phyloP scores from a whole-genome alignment of 2,888 invertebrate genomes.

The Marronus borbonicus region DNA sequence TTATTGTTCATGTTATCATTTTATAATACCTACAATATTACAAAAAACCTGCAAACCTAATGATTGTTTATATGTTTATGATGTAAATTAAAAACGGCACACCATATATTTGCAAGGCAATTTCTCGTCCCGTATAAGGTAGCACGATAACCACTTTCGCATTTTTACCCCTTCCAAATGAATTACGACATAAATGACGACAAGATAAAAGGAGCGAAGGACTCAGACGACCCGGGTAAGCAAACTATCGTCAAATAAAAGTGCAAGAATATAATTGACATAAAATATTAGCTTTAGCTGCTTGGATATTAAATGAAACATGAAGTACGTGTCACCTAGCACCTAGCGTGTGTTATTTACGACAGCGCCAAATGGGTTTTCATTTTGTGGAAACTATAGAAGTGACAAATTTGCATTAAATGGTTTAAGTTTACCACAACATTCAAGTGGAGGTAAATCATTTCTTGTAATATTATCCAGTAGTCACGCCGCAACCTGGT shows the following conservation, averaged over 20 bases:
- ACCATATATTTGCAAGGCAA: background rate
- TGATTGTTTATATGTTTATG: constrained; percentile 1
- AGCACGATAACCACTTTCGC: constrained; percentile 10
- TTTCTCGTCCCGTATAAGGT: constrained; percentile 31
- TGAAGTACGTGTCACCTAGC: constrained; percentile 44
- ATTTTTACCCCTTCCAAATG: constrained; percentile 30
- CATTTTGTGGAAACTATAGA: constrained; percentile 48
- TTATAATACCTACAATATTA: background rate
- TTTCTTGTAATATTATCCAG: constrained; percentile 47
- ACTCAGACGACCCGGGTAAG: background rate
- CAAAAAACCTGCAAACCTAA: background rate
- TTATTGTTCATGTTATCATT: background rate
- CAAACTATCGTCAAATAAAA: constrained; percentile 18
- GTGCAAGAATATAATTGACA: constrained; percentile 42
- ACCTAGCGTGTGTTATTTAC: constrained; percentile 46
- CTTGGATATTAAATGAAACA: constrained; percentile 42
- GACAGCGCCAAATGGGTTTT: constrained; percentile 42
- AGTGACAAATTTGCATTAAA: constrained; percentile 52
- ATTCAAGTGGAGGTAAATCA: constrained; percentile 46
- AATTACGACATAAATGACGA: constrained; percentile 39
- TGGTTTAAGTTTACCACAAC: constrained; percentile 47
- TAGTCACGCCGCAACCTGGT: constrained; percentile 45
- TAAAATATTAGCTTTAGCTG: constrained; percentile 48
- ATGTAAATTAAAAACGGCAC: constrained; percentile 8
- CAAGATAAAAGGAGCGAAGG: constrained; percentile 32